Evolutionary conservation across 1,140 invertebrate genomes (phyloP).

Genomic region (Cardiocondyla obscurior): DNA sequence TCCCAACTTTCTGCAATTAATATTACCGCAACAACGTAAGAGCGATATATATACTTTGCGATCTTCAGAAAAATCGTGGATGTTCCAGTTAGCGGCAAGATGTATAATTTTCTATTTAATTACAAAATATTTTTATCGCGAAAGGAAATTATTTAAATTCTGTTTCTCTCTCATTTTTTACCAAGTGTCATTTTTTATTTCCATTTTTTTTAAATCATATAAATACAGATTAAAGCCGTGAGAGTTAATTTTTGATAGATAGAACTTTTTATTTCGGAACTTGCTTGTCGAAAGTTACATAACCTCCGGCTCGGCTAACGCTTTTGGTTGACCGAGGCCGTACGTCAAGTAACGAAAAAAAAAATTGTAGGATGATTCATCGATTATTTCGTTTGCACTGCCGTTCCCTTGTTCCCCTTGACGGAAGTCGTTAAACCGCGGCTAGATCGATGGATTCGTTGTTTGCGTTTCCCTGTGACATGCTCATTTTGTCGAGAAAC

Average conservation of each 20-base stretch:
- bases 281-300: not conserved
- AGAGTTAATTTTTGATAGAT: not conserved
- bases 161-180: not conserved
- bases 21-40: not conserved
- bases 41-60: not conserved
- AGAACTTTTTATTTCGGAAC: not conserved
- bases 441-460: slow-evolving; percentile 66
- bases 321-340: not conserved
- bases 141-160: too few relatives aligned
- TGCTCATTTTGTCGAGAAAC: slow-evolving; percentile 59
- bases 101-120: not conserved
- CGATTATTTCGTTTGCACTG: not conserved
- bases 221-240: too few relatives aligned
- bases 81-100: not conserved
- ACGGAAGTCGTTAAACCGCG: slow-evolving; percentile 62
- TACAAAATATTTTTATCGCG: too few relatives aligned
- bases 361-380: slow-evolving; percentile 5
- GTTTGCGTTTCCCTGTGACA: slow-evolving; percentile 52
- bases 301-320: not conserved
- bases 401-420: slow-evolving; percentile 36
- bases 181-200: not conserved
- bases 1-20: not conserved
- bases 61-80: not conserved
- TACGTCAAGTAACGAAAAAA: not conserved
- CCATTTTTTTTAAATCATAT: not conserved